phyloP scores from a whole-genome alignment of 2,113 vertebrate species.

The Tympanuchus pallidicinctus region DNA sequence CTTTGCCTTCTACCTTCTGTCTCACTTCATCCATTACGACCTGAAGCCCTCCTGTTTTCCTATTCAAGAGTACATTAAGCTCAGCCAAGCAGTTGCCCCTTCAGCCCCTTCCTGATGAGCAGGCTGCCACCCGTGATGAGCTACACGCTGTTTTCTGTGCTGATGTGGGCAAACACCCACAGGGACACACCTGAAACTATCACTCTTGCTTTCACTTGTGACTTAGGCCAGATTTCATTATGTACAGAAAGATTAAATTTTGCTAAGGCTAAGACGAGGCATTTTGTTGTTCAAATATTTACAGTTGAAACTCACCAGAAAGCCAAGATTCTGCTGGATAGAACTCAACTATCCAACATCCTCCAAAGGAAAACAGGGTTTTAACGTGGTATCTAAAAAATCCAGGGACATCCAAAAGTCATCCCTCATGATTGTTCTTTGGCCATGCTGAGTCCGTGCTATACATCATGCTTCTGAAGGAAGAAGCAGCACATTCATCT shows the following conservation, averaged over 20 bases:
- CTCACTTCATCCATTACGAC: fast-evolving
- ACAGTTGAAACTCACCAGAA: not conserved
- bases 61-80: not conserved
- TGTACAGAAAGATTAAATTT: slow-evolving; percentile 29
- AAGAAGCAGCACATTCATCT: not conserved
- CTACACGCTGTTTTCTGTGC: not conserved
- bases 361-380: not conserved
- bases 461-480: not conserved
- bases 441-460: not conserved
- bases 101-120: not conserved
- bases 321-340: slow-evolving; percentile 31
- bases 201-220: not conserved
- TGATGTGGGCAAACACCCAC: not conserved
- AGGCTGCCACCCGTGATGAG: not conserved
- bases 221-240: not conserved
- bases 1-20: not conserved
- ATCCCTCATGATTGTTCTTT: fast-evolving
- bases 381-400: not conserved
- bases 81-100: not conserved
- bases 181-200: not conserved
- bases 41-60: not conserved
- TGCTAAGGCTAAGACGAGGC: not conserved
- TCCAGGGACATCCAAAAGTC: not conserved
- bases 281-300: slow-evolving; percentile 47
- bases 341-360: not conserved